These are phyloP conservation scores for Proterorhinus semilunaris DNA, from an alignment of 2,113 vertebrate species.

Conservation along the genomic window DNA sequence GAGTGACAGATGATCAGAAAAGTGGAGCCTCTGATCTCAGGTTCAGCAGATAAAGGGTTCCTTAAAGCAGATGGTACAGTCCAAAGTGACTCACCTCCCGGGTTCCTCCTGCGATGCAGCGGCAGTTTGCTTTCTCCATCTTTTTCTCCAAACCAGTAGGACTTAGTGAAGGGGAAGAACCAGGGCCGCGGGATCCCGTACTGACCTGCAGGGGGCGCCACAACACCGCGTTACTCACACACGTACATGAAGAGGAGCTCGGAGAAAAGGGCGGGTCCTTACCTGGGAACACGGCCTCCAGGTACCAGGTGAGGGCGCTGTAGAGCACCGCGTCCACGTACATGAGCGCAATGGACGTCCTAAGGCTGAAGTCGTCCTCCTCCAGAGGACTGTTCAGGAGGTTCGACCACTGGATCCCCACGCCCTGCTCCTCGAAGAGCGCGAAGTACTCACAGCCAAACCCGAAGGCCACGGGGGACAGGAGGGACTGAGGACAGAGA, in stretches of 20 bases:
- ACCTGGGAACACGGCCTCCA: slow-evolving; percentile 97
- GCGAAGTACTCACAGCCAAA: slow-evolving; percentile 96
- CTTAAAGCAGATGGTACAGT: no score
- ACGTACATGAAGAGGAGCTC: background rate
- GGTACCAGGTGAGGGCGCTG: slow-evolving; percentile 95
- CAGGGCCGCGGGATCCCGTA: slow-evolving; percentile 94
- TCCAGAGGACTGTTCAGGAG: slow-evolving; percentile 87
- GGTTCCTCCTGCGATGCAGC: slow-evolving; percentile 69
- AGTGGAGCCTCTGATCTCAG: no score
- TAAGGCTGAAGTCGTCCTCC: slow-evolving; percentile 89
- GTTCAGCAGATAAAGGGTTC: no score
- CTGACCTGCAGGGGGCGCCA: slow-evolving; percentile 80
- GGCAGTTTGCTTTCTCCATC: slow-evolving; percentile 57
- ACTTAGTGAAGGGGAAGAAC: slow-evolving; percentile 93
- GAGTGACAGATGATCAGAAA: no score
- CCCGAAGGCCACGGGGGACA: slow-evolving; percentile 96
- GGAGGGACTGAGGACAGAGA: slow-evolving; percentile 81
- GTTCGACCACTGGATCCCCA: slow-evolving; percentile 94
- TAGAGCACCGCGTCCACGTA: slow-evolving; percentile 90
- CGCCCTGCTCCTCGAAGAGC: slow-evolving; percentile 93
- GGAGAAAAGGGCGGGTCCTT: background rate
- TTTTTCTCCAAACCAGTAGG: slow-evolving; percentile 92
- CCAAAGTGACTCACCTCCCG: slow-evolving; percentile 77
- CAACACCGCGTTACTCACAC: background rate
- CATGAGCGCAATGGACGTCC: slow-evolving; percentile 86